Conservation (phyloP, 2,113 vertebrate species). For the Podiceps cristatus region DNA sequence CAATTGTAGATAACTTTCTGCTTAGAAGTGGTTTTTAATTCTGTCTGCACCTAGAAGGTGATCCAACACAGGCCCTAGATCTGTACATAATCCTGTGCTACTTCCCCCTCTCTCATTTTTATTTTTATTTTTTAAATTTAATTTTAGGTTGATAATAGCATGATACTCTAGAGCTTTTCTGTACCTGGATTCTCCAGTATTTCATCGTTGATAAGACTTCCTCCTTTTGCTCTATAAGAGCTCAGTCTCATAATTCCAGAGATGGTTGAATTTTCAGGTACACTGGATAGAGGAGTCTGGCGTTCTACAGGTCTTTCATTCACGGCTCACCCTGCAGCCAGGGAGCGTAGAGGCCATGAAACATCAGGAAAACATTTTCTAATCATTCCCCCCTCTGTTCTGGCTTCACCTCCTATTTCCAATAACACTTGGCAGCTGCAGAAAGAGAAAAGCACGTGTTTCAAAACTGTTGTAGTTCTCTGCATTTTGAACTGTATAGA, state of each 20-base stretch:
- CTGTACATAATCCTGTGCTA: neutral
- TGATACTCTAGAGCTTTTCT: neutral
- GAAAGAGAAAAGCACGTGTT: neutral
- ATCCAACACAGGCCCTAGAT: neutral
- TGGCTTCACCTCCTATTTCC: neutral
- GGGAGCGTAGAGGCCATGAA: neutral
- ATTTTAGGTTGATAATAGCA: neutral
- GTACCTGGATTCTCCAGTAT: neutral
- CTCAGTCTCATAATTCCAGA: neutral
- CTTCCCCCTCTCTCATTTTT: rapidly evolving
- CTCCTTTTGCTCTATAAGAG: neutral
- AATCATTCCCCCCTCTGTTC: neutral
- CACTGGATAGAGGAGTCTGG: rapidly evolving
- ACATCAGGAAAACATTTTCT: neutral
- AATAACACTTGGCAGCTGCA: neutral
- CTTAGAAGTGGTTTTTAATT: neutral
- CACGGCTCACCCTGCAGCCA: neutral
- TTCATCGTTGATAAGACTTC: neutral
- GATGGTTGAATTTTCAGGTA: neutral
- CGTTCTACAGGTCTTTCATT: neutral
- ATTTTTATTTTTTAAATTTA: neutral
- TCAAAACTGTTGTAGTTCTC: neutral
- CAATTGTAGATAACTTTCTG: neutral
- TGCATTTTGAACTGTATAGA: neutral
- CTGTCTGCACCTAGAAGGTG: neutral